phyloP scores from a whole-genome alignment of 2,888 invertebrate genomes.

The Eledona agricola region DNA sequence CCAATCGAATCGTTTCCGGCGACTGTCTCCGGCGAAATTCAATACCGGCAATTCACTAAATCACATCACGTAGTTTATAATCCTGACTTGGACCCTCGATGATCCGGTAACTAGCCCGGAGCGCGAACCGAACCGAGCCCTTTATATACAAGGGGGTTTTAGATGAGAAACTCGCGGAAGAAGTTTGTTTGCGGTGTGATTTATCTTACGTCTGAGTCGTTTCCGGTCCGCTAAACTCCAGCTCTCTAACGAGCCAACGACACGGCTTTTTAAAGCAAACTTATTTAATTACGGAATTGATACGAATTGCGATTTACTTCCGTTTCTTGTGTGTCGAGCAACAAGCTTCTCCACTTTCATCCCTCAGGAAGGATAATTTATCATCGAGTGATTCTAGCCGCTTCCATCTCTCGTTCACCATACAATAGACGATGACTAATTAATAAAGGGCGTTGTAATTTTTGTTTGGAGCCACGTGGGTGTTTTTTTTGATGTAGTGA shows the following conservation, averaged over 20 bases:
- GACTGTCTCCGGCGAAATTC: conserved; percentile 28
- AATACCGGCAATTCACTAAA: conserved; percentile 35
- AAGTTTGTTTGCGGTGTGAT: conserved; percentile 39
- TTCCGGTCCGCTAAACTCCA: conserved; percentile 32
- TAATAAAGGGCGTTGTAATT: conserved; percentile 28
- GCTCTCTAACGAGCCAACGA: conserved; percentile 34
- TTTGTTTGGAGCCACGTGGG: conserved; percentile 14
- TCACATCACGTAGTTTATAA: conserved; percentile 38
- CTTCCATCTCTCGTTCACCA: conserved; percentile 7
- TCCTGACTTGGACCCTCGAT: conserved; percentile 35
- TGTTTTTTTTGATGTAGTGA: conserved; percentile 21
- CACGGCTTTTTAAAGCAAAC: conserved; percentile 29
- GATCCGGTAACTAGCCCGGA: conserved; percentile 38
- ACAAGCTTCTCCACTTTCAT: conserved; percentile 12
- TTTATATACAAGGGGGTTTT: conserved; percentile 13
- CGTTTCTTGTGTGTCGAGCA: conserved; percentile 8
- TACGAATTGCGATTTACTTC: conserved; percentile 11
- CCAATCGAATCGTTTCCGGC: background rate
- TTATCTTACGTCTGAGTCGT: conserved; percentile 36
- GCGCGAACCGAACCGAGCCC: conserved; percentile 18
- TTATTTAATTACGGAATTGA: conserved; percentile 31
- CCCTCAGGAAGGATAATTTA: conserved; percentile 16
- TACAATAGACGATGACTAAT: conserved; percentile 29
- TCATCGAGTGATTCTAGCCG: conserved; percentile 4
- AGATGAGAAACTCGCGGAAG: conserved; percentile 33